Evolutionary conservation across 2,113 vertebrate genomes (phyloP), one percentile per base, ranked within the genome.

Genomic region (Caranx ignobilis): DNA sequence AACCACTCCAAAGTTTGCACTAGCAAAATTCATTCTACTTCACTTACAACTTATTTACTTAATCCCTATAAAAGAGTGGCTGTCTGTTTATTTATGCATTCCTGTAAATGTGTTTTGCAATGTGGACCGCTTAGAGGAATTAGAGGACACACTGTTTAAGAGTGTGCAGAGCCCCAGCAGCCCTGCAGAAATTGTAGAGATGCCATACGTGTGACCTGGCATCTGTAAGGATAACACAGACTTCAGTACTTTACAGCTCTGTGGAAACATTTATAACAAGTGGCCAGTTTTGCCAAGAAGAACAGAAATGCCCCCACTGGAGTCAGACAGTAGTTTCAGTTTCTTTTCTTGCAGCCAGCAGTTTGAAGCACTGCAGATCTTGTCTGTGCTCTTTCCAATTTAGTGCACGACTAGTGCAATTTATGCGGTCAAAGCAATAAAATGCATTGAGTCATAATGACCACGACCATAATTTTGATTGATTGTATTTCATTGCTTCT

Each of bases 61-160:
- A 26, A 31, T 6, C n/a, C 68, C 48, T 75, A 12, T 59, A 59
- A 81, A 69, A 64, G 56, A 75, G 45, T 34, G 15, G 2, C 39
- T 67, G 63, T 77, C 10, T 64, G 73, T 76, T 77, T 79, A 34
- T 77, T 26, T 15, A 62, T 68, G 50, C 43, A 75, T 84, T 86
- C 70, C 74, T 75, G 16, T 55, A 6, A 62, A 56, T 61, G 34
- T 3, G 11, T 65, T 45, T 64, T 64, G 59, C 62, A 26, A 12
- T 12, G 13, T 61, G 34, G 35, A 11, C 64, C 13, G 50, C 45
- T 57, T 12, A 10, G 47, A 56, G 37, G 48, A 62, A 31, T 61
- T 34, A 21, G 11, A 64, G 76, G 26, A 26, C 47, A 77, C 63
- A 74, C 35, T 63, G 64, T 77, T 77, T 15, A 15, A 60, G 50